Percentiles rank a stretch among this genome's conserved stretches.
Evolutionary conservation across 2,113 vertebrate genomes (phyloP).

Genomic region (Neoarius graeffei): DNA sequence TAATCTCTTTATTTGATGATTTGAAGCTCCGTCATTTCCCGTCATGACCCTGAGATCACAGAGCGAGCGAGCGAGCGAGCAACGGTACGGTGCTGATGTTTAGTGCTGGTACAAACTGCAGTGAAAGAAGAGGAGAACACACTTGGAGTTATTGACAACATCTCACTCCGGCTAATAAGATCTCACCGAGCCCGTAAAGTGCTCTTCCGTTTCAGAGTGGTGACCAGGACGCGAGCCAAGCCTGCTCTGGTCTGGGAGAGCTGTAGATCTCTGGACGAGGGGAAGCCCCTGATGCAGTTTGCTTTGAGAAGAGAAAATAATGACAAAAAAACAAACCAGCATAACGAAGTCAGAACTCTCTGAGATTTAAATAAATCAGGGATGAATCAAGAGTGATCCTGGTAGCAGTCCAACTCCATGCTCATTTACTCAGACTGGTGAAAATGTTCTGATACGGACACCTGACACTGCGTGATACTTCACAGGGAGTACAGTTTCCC

Average conservation of each 20-base stretch:
- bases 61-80: background rate
- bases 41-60: background rate
- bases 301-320: background rate
- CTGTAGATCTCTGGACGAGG: background rate
- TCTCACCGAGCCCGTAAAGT: conserved; percentile 19
- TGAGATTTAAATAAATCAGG: background rate
- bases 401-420: background rate
- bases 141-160: conserved; percentile 28
- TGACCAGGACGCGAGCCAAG: conserved; percentile 34
- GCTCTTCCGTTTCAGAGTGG: conserved; percentile 28
- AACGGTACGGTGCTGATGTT: background rate
- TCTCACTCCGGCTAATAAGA: conserved; percentile 41
- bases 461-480: too few species aligned
- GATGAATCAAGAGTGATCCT: background rate
- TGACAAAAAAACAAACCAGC: background rate
- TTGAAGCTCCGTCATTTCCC: background rate
- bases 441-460: background rate
- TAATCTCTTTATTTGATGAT: background rate
- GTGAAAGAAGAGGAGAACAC: background rate
- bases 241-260: background rate
- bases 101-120: background rate
- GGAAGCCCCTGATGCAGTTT: background rate
- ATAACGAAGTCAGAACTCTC: background rate
- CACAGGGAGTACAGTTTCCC: too few species aligned
- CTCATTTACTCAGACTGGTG: background rate